Evolutionary conservation across 2,888 invertebrate species (phyloP).

Genomic region (Nomada fabriciana): DNA sequence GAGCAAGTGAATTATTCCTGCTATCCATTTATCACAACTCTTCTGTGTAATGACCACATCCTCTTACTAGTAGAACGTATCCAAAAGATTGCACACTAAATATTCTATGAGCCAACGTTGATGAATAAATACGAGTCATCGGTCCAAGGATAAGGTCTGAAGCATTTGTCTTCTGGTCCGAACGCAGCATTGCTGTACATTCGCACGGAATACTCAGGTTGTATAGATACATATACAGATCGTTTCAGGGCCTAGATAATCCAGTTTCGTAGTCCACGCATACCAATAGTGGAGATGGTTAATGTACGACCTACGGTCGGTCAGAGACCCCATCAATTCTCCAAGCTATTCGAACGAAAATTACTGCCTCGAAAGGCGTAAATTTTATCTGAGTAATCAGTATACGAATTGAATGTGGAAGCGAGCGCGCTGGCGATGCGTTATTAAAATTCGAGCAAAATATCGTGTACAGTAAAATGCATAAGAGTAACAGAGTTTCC

Average conservation of each 20-base stretch:
- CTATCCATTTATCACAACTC: background rate
- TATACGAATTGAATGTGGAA: background rate
- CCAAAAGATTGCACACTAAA: slow-evolving; percentile 30
- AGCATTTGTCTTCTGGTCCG: slow-evolving; percentile 32
- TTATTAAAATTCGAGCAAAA: background rate
- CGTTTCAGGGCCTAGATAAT: slow-evolving; percentile 52
- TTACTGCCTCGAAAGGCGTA: slow-evolving; percentile 23
- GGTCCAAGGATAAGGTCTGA: slow-evolving; percentile 50
- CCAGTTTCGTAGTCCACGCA: slow-evolving; percentile 56
- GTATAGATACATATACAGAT: slow-evolving; percentile 5
- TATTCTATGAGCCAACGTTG: slow-evolving; percentile 52
- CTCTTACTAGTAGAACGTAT: background rate
- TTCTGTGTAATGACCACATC: slow-evolving; percentile 1
- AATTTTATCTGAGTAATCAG: slow-evolving; percentile 29
- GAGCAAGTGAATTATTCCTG: no score
- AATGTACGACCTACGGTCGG: slow-evolving; percentile 57
- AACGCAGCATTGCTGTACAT: slow-evolving; percentile 10
- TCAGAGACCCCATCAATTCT: slow-evolving; percentile 70
- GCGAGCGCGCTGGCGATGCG: background rate
- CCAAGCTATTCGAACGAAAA: slow-evolving; percentile 17
- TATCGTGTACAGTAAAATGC: background rate
- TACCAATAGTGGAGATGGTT: slow-evolving; percentile 41
- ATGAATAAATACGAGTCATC: slow-evolving; percentile 56
- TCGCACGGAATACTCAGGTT: background rate
- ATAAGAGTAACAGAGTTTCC: background rate